Evolutionary conservation across 2,797 vertebrate species (phyloP).

Genomic region (Pangasius macronema): DNA sequence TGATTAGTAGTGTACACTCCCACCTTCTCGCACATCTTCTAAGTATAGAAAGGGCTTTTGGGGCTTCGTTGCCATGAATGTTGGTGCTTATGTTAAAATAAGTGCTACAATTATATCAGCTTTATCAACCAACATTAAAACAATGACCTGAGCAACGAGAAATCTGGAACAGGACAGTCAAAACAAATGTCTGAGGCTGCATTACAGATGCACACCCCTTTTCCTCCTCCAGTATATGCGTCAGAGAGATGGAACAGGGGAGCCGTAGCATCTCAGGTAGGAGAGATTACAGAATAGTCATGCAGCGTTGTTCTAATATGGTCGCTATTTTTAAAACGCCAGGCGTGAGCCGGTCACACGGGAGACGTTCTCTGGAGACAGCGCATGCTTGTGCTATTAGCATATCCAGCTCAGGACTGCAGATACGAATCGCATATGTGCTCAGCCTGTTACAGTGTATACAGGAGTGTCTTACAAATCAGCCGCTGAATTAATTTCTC

Average conservation of each 20-base stretch:
- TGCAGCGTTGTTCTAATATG: constrained; percentile 66
- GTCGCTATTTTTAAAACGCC: constrained; percentile 77
- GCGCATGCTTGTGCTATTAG: constrained; percentile 66
- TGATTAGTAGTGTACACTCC: background rate
- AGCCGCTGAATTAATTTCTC: background rate
- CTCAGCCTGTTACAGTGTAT: background rate
- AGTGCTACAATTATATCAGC: background rate
- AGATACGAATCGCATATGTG: constrained; percentile 12
- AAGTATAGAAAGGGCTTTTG: background rate
- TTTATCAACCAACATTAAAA: background rate
- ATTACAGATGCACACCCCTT: background rate
- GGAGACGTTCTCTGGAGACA: constrained; percentile 68
- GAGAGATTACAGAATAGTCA: constrained; percentile 65
- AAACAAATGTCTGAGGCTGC: background rate
- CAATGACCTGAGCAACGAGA: background rate
- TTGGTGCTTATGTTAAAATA: background rate
- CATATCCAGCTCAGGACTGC: constrained; percentile 60
- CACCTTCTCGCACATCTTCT: background rate
- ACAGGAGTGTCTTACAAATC: background rate
- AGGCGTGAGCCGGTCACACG: constrained; percentile 70
- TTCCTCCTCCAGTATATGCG: constrained; percentile 2
- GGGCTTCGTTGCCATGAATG: too few relatives aligned
- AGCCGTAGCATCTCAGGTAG: constrained; percentile 42
- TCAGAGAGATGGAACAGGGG: constrained; percentile 14
- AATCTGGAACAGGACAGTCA: background rate